Evolutionary conservation across 2,113 vertebrate genomes (phyloP).

Genomic region (Corythornis vintsioides): DNA sequence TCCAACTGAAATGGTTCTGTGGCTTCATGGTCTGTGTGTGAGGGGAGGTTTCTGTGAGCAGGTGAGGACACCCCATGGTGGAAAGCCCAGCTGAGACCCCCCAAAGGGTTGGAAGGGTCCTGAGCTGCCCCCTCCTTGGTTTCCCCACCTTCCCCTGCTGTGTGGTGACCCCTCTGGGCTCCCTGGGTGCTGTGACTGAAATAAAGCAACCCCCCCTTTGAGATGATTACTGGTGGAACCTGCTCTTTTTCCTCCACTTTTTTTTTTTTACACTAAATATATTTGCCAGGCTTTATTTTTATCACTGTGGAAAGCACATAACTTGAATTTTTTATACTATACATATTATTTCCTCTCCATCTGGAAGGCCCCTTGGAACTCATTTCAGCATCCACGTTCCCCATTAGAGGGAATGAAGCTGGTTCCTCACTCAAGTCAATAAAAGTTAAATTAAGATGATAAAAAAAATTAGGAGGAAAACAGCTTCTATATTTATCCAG

Average conservation of each 20-base stretch:
- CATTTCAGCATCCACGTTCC: background rate
- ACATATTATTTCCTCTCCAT: background rate
- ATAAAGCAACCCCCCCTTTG: too few species aligned
- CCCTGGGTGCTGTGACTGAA: background rate
- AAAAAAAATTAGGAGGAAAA: background rate
- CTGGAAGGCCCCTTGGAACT: conserved; percentile 20
- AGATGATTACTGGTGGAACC: background rate
- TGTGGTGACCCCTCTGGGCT: fast-evolving
- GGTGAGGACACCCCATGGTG: background rate
- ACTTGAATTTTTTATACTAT: background rate
- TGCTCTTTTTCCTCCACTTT: background rate
- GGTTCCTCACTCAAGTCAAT: background rate
- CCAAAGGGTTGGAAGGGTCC: background rate
- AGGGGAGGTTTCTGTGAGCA: background rate
- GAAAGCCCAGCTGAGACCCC: background rate
- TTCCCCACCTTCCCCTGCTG: background rate
- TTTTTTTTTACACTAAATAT: background rate
- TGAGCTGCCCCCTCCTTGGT: fast-evolving
- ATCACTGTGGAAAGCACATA: background rate
- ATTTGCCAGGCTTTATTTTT: conserved; percentile 20
- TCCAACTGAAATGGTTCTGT: too few species aligned
- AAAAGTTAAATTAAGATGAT: conserved; percentile 3
- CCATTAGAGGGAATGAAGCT: background rate
- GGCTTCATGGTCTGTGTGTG: background rate
- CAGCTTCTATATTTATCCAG: background rate